Base-by-base conservation (phyloP, 2,888 invertebrate genomes). In the Adelognathus sp. region DNA sequence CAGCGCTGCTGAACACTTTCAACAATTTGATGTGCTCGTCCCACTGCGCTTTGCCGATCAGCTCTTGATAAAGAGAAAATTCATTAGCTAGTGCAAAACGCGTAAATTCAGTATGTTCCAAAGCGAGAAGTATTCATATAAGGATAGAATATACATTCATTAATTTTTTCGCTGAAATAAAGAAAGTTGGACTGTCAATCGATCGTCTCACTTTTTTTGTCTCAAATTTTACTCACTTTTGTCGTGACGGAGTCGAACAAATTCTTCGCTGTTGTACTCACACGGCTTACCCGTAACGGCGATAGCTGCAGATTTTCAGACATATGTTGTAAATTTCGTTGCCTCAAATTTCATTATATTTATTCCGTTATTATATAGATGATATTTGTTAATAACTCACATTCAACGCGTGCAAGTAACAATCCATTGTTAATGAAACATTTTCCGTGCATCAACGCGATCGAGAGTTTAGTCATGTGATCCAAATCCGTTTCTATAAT, bases 401-500 rank as follows among this genome's bases (percentile, higher is more conserved):
- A 96, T 93, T 96, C 95, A 90, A 97, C 94, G 89, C 96, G 94
- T 71, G 95, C 93, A 78, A 97, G 93, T 85, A 95, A 94, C 85
- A 97, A 92, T 85, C 95, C 95, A 90, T 96, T 96, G 89, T 97
- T 96, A 85, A 97, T 95, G 84, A 94, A 94, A 87, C 96, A 94
- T 89, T 94, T 92, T 85, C 94, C 95, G 85, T 95, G 94, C 88
- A 96, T 94, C 90, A 96, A 95, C 85, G 95, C 94, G 81, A 95
- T 94, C 58, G 95, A 94, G 80, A 97, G 93, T 83, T 95, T 93
- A 78, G 96, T 95, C 56, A 97, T 93, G 86, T 95, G 94, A 86
- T 95, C 95, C 84, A 96, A 93, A 88, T 97, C 96, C 52, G 96
- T 96, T 90, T 95, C 95, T 71, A 97, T 86, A 79, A 97, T 94